A percentile compares a stretch with the other conserved stretches of the same genome.
Conservation (phyloP, 2,797 vertebrate species). For the Pipistrellus pipistrellus region DNA sequence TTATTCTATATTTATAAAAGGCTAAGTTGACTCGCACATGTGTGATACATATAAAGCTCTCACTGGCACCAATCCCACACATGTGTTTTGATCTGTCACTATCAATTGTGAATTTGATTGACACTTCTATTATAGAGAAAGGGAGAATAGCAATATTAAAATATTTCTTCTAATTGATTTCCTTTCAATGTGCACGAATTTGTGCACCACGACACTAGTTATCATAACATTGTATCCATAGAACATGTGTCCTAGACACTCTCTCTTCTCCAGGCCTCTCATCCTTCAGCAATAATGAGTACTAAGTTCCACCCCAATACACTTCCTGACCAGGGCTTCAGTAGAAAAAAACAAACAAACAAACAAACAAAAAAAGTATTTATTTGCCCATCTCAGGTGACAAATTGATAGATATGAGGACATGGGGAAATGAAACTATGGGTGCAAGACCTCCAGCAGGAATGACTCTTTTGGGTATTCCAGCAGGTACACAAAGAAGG, state of each 20-base stretch:
- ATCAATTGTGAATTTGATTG: too few species aligned
- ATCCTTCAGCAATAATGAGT: slow-evolving; percentile 39
- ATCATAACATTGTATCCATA: slow-evolving; percentile 2
- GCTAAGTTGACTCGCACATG: too few species aligned
- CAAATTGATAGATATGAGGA: neutral
- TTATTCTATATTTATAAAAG: too few species aligned
- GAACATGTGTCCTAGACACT: slow-evolving; percentile 11
- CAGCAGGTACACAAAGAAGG: slow-evolving; percentile 22
- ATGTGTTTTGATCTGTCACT: too few species aligned
- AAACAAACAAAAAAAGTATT: neutral
- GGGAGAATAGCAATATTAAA: too few species aligned
- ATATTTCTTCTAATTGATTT: too few species aligned
- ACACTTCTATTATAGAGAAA: too few species aligned
- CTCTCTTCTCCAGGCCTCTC: slow-evolving; percentile 11
- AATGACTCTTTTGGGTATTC: slow-evolving; percentile 12
- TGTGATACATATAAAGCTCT: too few species aligned
- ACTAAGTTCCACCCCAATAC: neutral
- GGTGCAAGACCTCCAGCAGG: slow-evolving; percentile 24
- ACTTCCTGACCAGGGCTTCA: neutral
- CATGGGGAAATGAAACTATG: neutral
- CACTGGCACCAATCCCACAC: too few species aligned
- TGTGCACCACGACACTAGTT: neutral
- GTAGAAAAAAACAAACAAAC: neutral
- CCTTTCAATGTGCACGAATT: too few species aligned
- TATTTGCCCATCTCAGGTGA: slow-evolving; percentile 48